These are phyloP conservation scores for Lymantria dispar DNA, from an alignment of 2,888 invertebrate species.

Conservation along the genomic window DNA sequence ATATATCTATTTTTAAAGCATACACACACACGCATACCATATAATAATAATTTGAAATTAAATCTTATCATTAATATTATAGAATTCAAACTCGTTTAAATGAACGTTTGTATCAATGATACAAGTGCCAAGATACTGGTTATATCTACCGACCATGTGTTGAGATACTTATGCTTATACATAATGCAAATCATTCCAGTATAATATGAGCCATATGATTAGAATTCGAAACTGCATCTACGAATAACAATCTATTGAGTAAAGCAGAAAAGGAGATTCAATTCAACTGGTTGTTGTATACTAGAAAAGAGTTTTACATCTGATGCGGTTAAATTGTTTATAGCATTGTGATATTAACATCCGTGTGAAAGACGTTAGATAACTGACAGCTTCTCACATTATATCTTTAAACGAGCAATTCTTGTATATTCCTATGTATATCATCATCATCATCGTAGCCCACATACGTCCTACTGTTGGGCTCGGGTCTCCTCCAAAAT, in stretches of 20 bases:
- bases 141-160: conserved; percentile 60
- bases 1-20: conserved; percentile 52
- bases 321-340: conserved; percentile 31
- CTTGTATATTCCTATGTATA: too few species aligned
- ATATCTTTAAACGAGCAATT: too few species aligned
- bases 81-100: conserved; percentile 25
- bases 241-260: neutral
- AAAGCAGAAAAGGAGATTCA: conserved; percentile 24
- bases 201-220: conserved; percentile 37
- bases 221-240: conserved; percentile 4
- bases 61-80: conserved; percentile 18
- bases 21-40: conserved; percentile 34
- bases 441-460: too few species aligned
- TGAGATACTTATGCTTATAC: conserved; percentile 38
- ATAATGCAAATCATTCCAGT: conserved; percentile 32
- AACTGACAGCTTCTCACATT: conserved; percentile 6
- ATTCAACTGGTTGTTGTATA: conserved; percentile 19
- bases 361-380: conserved; percentile 18
- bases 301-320: conserved; percentile 37
- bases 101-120: conserved; percentile 40
- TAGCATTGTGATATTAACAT: conserved; percentile 36
- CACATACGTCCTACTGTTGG: too few species aligned
- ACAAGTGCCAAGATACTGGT: conserved; percentile 57
- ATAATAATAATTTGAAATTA: conserved; percentile 8
- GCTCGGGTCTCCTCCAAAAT: too few species aligned